Base-by-base conservation (phyloP, 2,888 invertebrate genomes). In the Camponotus fellah region DNA sequence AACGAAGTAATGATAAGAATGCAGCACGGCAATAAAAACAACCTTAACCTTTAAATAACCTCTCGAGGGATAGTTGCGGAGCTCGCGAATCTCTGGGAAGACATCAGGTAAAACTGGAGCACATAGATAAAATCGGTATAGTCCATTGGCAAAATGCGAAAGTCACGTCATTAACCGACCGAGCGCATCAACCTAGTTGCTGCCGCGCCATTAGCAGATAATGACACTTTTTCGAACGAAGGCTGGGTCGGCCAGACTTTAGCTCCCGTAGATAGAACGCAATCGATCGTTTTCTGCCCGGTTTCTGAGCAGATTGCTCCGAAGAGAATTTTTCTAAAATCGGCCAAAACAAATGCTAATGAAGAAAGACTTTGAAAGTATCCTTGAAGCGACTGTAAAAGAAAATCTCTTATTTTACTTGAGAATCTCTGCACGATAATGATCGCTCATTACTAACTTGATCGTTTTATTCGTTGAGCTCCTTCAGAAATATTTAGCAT, bases 131-230 rank as follows among this genome's bases (percentile, higher is more conserved):
- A 83, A 72, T 72, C 62, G 62, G 80, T 74, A 87, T 37, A 60
- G 74, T 80, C 81, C 81, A 68, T 88, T 81, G 83, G 68, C 62
- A 82, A 62, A 85, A 87, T 83, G 85, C 84, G 84, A 84, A 87
- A 87, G 82, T 77, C 69, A 82, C 85, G 82, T 89, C 89, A 88
- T 90, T 90, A 90, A 89, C 83, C 85, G 65, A 76, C 58, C 60
- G 60, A 64, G 89, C 83, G 83, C 90, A 88, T 90, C 86, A 89
- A 90, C 89, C 91, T 79, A 90, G 89, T 89, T 90, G 89, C 85
- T 90, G 74, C 86, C 85, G 75, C 80, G 82, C 88, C 90, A 90
- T 90, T 90, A 90, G 71, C 86, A 76, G 89, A 80, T 89, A 90
- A 90, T 88, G 89, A 91, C 85, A 89, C 88, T 90, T 89, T 90